These are phyloP conservation scores for Homalodisca vitripennis DNA, from an alignment of 1,140 invertebrate genomes.

Conservation along the genomic window DNA sequence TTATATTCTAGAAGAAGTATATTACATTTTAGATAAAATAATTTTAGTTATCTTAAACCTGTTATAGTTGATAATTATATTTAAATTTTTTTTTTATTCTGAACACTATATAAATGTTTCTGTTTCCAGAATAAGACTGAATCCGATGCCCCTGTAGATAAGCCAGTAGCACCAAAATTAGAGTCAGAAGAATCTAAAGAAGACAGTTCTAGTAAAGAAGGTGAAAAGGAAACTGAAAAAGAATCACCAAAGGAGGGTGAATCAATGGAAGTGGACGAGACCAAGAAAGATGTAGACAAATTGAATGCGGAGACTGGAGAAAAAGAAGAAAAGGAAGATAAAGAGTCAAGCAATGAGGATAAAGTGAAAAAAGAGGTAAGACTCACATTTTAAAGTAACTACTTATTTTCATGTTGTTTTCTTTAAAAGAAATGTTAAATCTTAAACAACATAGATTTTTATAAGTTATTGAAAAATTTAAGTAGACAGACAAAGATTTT, in stretches of 20 bases:
- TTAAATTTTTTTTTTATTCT: too few species aligned
- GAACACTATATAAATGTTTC: background rate
- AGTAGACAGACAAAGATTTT: too few species aligned
- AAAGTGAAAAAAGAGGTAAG: conserved; percentile 48
- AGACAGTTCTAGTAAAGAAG: conserved; percentile 43
- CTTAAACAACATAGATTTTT: too few species aligned
- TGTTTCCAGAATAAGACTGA: conserved; percentile 18
- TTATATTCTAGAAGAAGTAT: too few species aligned
- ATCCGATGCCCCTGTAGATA: conserved; percentile 12
- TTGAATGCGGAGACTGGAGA: conserved; percentile 44
- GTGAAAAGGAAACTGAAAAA: conserved; percentile 36
- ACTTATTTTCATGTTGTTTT: too few species aligned
- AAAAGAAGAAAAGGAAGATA: conserved; percentile 50
- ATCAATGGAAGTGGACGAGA: conserved; percentile 44
- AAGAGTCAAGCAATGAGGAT: conserved; percentile 48
- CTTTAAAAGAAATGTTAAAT: too few species aligned
- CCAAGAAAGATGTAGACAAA: conserved; percentile 48
- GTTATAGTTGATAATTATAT: too few species aligned
- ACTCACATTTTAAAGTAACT: too few species aligned
- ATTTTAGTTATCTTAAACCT: too few species aligned
- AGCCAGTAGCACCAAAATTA: conserved; percentile 37
- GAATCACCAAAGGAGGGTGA: conserved; percentile 41
- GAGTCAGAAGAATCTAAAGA: conserved; percentile 44
- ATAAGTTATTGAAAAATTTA: too few species aligned
- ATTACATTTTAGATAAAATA: too few species aligned